These are phyloP conservation scores for Bibio marci DNA, from an alignment of 2,888 invertebrate genomes.

Conservation along the genomic window DNA sequence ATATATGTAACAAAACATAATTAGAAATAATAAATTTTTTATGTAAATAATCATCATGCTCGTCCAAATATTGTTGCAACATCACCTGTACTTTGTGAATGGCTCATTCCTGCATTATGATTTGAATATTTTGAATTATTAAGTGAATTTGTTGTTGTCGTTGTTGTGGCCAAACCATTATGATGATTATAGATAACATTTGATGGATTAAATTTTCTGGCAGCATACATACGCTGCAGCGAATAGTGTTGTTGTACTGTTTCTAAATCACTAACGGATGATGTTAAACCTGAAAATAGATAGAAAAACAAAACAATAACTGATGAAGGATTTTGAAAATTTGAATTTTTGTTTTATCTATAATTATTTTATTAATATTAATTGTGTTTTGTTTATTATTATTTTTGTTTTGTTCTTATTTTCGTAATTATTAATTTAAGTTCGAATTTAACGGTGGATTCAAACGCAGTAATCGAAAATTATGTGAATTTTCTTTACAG, in stretches of 20 bases:
- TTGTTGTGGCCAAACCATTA: conserved; percentile 27
- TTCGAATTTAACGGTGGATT: too few species aligned
- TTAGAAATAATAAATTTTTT: too few species aligned
- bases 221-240: conserved; percentile 23
- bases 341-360: not conserved
- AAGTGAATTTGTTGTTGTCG: conserved; percentile 25
- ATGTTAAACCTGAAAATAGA: conserved; percentile 18
- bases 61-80: conserved; percentile 45
- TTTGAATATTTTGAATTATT: conserved; percentile 11
- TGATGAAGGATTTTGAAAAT: not conserved
- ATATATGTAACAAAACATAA: too few species aligned
- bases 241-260: conserved; percentile 21
- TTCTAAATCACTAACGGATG: conserved; percentile 21
- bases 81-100: conserved; percentile 47
- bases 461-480: too few species aligned
- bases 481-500: too few species aligned
- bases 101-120: conserved; percentile 29
- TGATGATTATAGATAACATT: not conserved
- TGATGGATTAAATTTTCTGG: conserved; percentile 9
- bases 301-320: too few species aligned
- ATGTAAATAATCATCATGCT: conserved; percentile 34
- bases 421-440: too few species aligned
- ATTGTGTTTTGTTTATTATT: too few species aligned
- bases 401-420: too few species aligned
- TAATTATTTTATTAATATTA: too few species aligned